phyloP scores from a whole-genome alignment of 30 jellyfish, hydroid and myxozoan species.

The Clytia hemisphaerica region DNA sequence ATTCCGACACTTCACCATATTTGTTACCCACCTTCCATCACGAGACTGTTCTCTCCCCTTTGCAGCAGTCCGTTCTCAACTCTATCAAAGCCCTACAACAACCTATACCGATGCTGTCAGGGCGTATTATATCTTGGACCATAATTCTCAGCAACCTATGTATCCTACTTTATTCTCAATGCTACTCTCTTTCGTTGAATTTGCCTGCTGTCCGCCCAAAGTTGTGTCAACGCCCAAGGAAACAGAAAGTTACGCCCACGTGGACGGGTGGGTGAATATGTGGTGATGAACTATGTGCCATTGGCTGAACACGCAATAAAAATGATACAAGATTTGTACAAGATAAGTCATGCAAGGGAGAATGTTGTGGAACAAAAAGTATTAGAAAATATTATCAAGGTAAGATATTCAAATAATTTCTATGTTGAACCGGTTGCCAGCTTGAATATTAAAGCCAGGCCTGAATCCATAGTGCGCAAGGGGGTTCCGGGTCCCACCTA shows the following conservation, averaged over 20 bases:
- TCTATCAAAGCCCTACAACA: constrained; percentile 45
- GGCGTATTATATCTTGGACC: constrained; percentile 43
- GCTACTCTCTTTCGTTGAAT: constrained; percentile 59
- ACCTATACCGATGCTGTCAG: constrained; percentile 43
- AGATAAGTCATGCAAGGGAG: constrained; percentile 36
- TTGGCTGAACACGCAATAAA: constrained; percentile 72
- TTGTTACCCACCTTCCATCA: constrained; percentile 74
- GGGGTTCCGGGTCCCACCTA: too few relatives aligned
- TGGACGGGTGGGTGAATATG: constrained; percentile 62
- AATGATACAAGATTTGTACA: constrained; percentile 51
- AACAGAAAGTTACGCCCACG: constrained; percentile 18
- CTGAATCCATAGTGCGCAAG: too few relatives aligned
- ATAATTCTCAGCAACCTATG: constrained; percentile 56
- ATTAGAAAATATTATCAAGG: constrained; percentile 67
- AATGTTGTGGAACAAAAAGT: constrained; percentile 58
- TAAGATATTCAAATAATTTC: too few relatives aligned
- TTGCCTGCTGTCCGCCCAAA: constrained; percentile 95
- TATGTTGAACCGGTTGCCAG: too few relatives aligned
- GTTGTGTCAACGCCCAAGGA: constrained; percentile 49
- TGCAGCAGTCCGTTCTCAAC: constrained; percentile 60
- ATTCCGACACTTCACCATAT: constrained; percentile 81
- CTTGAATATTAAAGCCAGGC: too few relatives aligned
- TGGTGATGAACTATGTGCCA: constrained; percentile 85
- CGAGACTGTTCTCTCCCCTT: constrained; percentile 75
- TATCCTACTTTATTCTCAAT: constrained; percentile 56